These are phyloP conservation scores for Automeris io DNA, from an alignment of 2,888 invertebrate species.

Conservation along the genomic window DNA sequence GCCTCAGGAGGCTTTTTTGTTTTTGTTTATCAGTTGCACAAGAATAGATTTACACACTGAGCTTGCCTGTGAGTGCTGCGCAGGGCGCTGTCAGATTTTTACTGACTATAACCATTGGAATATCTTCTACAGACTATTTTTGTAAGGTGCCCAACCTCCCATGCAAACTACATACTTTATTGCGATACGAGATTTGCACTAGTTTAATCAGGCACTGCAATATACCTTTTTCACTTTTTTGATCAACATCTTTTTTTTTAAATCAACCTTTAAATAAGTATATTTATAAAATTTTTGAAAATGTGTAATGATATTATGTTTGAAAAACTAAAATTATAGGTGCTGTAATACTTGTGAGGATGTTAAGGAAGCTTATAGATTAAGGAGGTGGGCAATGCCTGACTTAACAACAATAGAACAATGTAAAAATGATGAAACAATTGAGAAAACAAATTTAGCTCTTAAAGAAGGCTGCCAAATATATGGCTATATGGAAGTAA, in stretches of 20 bases:
- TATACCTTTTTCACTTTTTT: neutral
- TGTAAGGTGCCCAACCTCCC: too few species aligned
- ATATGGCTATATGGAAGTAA: slow-evolving; percentile 96
- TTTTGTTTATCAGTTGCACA: too few species aligned
- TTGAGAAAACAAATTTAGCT: slow-evolving; percentile 85
- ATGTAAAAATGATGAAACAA: slow-evolving; percentile 89
- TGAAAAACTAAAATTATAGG: slow-evolving; percentile 73
- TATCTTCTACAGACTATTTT: too few species aligned
- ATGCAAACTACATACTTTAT: too few species aligned
- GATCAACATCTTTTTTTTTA: neutral
- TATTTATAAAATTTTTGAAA: neutral
- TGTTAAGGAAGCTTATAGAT: slow-evolving; percentile 93
- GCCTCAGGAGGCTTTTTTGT: too few species aligned
- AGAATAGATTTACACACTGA: too few species aligned
- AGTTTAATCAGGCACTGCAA: too few species aligned
- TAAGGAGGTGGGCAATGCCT: slow-evolving; percentile 90
- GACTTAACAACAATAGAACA: slow-evolving; percentile 90
- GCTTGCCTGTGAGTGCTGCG: too few species aligned
- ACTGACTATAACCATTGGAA: too few species aligned
- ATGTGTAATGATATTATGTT: too few species aligned
- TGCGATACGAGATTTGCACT: too few species aligned
- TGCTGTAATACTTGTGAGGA: slow-evolving; percentile 99
- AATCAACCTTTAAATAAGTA: neutral
- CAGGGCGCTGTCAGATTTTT: too few species aligned
- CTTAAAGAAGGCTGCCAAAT: slow-evolving; percentile 97